Base-by-base conservation (phyloP, 1,140 invertebrate species). In the Sycophila sp. region DNA sequence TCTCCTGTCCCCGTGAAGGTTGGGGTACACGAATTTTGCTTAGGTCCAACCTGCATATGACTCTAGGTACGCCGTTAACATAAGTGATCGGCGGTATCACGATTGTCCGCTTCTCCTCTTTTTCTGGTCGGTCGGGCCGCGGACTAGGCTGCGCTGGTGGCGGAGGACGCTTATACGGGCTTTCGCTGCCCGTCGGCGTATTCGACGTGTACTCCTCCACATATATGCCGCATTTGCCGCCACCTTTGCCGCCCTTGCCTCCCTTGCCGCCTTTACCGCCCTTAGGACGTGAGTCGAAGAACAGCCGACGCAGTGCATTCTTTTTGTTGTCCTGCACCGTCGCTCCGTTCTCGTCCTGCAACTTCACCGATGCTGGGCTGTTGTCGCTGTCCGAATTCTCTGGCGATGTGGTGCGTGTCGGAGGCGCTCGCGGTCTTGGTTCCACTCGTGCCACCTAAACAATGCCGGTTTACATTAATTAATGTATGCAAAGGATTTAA, bases 261-360 rank as follows among this genome's bases (percentile, higher is more conserved):
- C 89, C 89, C 75, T 89, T 88, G 0, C 88, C 89, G 15, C 89
- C 89, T 76, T 87, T 88, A 0, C 86, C 87, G 28, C 89, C 87
- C 71, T 89, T 89, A 0, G 89, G 89, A 15, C 90, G 49, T 2
- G 60, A 64, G 80, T 81, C 0, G 85, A 89, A 63, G 77, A 93
- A 93, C 13, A 93, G 79, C 74, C 90, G 92, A 3, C 89, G 83
- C 28, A 93, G 76, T 0, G 91, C 92, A 72, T 86, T 92, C 80
- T 93, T 93, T 78, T 92, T 93, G 73, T 91, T 92, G 77, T 93
- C 91, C 65, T 90, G 87, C 0, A 89, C 86, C 10, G 87, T 87
- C 3, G 86, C 86, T 22, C 87, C 86, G 6, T 82, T 79, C 42
- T 90, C 88, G 22, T 89, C 86, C 71, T 89, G 88, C 26, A 87